phyloP scores from a whole-genome alignment of 2,113 vertebrate genomes.

The Vulpes ferrilata region DNA sequence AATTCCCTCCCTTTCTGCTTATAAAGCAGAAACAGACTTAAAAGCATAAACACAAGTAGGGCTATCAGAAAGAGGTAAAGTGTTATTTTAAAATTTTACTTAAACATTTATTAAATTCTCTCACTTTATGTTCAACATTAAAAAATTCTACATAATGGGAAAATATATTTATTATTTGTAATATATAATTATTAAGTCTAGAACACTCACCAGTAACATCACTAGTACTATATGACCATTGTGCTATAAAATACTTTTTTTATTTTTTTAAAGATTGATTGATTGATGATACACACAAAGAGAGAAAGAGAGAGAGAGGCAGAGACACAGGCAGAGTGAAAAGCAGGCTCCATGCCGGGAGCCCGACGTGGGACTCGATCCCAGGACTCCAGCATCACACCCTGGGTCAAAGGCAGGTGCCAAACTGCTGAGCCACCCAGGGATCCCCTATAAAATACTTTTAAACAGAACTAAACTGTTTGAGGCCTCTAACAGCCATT shows the following conservation, averaged over 20 bases:
- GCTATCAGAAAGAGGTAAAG: conserved; percentile 16
- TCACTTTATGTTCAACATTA: conserved; percentile 1
- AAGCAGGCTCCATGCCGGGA: no score
- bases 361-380: no score
- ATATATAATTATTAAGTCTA: conserved; percentile 7
- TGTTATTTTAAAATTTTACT: background rate
- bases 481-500: background rate
- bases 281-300: no score
- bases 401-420: no score
- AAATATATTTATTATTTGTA: background rate
- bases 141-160: background rate
- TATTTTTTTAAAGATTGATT: no score
- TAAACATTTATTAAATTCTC: background rate
- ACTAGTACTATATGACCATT: background rate
- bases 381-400: no score
- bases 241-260: background rate
- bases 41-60: background rate
- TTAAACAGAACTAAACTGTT: conserved; percentile 6
- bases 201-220: background rate
- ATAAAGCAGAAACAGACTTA: background rate
- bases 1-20: background rate
- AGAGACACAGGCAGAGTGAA: no score
- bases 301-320: no score
- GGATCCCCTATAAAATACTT: background rate
- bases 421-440: no score